A percentile compares a stretch with the other conserved stretches of the same genome.
These are phyloP conservation scores for Sarcophaga subvicina DNA, from an alignment of 2,888 invertebrate genomes.

Conservation along the genomic window DNA sequence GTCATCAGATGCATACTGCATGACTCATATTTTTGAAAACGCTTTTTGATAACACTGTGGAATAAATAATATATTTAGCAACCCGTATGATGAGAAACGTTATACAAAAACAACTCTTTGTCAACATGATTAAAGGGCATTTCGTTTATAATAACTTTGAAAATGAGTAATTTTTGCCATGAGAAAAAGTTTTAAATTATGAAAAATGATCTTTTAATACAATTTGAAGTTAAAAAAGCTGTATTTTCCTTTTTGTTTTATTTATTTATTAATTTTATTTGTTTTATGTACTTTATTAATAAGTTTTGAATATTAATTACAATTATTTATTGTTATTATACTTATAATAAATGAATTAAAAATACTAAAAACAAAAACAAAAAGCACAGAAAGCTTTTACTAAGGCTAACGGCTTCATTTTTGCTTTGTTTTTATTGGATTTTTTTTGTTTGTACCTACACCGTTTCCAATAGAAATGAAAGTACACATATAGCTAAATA, in stretches of 20 bases:
- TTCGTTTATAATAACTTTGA: not conserved
- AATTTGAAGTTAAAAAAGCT: no score
- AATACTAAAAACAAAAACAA: slow-evolving; percentile 39
- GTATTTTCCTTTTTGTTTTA: not conserved
- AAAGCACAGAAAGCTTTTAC: slow-evolving; percentile 58
- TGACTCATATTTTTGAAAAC: not conserved
- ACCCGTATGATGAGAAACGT: not conserved
- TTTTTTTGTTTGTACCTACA: slow-evolving; percentile 33
- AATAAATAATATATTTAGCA: not conserved
- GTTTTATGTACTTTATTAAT: slow-evolving; percentile 51
- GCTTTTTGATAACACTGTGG: not conserved
- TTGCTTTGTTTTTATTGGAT: slow-evolving; percentile 35
- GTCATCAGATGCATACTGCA: not conserved
- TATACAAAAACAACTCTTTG: not conserved
- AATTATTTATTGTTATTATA: slow-evolving; percentile 52
- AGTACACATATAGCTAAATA: no score
- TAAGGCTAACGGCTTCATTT: slow-evolving; percentile 57
- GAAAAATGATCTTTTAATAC: not conserved
- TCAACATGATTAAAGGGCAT: not conserved
- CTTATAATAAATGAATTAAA: slow-evolving; percentile 54
- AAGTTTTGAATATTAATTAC: slow-evolving; percentile 63
- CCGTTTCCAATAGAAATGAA: slow-evolving; percentile 19
- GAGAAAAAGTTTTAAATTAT: not conserved
- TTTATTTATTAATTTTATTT: slow-evolving; percentile 7
- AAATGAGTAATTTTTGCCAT: not conserved